Conservation (phyloP, 2,888 invertebrate genomes). For the Epinotia bilunana region DNA sequence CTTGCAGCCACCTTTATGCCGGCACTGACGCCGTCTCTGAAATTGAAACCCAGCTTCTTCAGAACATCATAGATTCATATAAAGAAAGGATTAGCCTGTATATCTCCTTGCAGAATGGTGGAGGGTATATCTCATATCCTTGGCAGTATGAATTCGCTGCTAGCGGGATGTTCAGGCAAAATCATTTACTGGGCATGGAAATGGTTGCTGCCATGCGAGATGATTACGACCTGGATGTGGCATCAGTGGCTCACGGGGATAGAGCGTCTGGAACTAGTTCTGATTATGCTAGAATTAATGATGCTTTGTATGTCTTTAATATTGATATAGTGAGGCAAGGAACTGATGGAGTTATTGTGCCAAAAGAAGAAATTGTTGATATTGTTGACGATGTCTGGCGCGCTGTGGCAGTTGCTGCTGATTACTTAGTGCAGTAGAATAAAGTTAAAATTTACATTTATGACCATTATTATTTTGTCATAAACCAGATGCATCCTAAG, state of each 20-base stretch:
- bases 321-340: constrained; percentile 64
- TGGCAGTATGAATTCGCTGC: constrained; percentile 86
- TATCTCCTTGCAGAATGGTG: constrained; percentile 90
- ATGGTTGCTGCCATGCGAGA: constrained; percentile 61
- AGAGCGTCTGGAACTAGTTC: constrained; percentile 71
- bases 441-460: background rate
- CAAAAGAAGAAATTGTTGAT: constrained; percentile 60
- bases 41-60: constrained; percentile 85
- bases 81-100: constrained; percentile 84
- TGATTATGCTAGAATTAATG: constrained; percentile 64
- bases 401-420: constrained; percentile 62
- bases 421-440: constrained; percentile 50
- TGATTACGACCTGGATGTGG: constrained; percentile 61
- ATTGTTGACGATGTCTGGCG: constrained; percentile 69
- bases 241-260: constrained; percentile 63
- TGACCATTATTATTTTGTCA: background rate
- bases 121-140: constrained; percentile 87
- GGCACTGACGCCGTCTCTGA: constrained; percentile 87
- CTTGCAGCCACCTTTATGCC: constrained; percentile 86
- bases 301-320: constrained; percentile 64
- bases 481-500: background rate
- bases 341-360: constrained; percentile 61
- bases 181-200: constrained; percentile 64
- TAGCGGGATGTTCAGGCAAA: constrained; percentile 68
- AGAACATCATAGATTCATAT: constrained; percentile 81